Evolutionary conservation across 2,888 invertebrate genomes (phyloP), one percentile per base, ranked within the genome.

Genomic region (Acleris cristana): DNA sequence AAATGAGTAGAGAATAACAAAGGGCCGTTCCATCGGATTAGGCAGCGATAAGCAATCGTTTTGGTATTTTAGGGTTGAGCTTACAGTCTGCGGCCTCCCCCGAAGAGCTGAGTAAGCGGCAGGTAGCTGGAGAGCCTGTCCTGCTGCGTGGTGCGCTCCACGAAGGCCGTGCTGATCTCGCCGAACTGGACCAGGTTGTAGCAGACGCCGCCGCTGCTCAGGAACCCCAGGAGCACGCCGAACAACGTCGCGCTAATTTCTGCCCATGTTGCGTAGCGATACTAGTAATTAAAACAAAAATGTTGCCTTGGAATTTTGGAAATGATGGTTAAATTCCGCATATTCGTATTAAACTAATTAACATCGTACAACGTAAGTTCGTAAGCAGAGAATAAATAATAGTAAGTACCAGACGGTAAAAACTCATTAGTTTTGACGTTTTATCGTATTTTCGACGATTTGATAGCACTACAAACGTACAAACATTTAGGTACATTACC

Each of bases 171-270:
- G 44, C 92, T 90, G 66, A 93, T 84, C 71, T 92, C 87, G 26
- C 93, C 94, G 75, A 93, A 93, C 63, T 92, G 84, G 69, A 93
- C 88, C 52, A 92, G 88, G 75, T 90, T 86, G 63, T 88, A 74
- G 48, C 93, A 93, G 16, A 79, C 72, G 23, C 79, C 76, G 68
- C 72, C 69, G 19, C 77, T 79, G 14, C 77, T 75, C 3, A 72
- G 69, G 16, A 57, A 59, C 26, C 58, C 75, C 67, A 61, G 72
- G 14, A 70, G 4, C 21, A 70, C 54, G 19, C 71, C 71, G 18
- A 54, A 5, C 3, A 69, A 26, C 19, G 70, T 71, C 12, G 69
- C 70, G 0, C 45, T 19, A 7, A 70, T 34, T 57, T 74, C 71
- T 58, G 61, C 53, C 49, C 71, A 71, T 52, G 54, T 69, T 34